phyloP scores from a whole-genome alignment of 2,888 invertebrate species.

The Caenorhabditis sp. region DNA sequence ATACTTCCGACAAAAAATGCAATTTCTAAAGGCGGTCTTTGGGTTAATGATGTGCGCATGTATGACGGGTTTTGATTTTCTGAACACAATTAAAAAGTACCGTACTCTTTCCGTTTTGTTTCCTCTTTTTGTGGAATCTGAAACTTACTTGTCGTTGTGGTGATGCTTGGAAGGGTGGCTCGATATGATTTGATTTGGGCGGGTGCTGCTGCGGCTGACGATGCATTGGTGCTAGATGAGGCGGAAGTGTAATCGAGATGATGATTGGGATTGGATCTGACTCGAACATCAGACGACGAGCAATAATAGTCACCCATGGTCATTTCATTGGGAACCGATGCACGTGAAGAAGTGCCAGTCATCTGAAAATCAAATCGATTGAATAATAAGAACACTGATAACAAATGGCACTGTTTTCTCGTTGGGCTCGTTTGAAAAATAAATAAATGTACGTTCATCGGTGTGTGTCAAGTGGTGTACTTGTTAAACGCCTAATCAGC shows the following conservation, averaged over 20 bases:
- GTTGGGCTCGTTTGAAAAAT: background rate
- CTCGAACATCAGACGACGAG: constrained; percentile 19
- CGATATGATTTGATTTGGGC: constrained; percentile 28
- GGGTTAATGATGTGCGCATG: background rate
- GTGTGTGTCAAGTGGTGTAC: background rate
- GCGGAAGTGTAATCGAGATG: constrained; percentile 38
- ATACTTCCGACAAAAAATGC: background rate
- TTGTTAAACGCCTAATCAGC: background rate
- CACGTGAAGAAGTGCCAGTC: constrained; percentile 26
- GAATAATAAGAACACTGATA: background rate
- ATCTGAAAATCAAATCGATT: constrained; percentile 25
- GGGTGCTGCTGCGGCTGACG: background rate
- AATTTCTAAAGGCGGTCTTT: background rate
- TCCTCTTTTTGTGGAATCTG: no score
- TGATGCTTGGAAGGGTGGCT: constrained; percentile 45
- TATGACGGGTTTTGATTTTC: no score
- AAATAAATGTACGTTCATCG: background rate
- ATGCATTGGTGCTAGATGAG: constrained; percentile 37
- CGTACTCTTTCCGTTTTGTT: background rate
- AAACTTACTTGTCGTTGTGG: constrained; percentile 38
- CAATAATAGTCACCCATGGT: constrained; percentile 27
- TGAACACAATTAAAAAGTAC: background rate
- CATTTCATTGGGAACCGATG: constrained; percentile 40
- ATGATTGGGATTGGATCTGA: constrained; percentile 17
- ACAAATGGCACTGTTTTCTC: background rate